Percentiles rank a stretch among this genome's conserved stretches.
phyloP scores from a whole-genome alignment of 2,113 vertebrate species.

The Etheostoma spectabile region DNA sequence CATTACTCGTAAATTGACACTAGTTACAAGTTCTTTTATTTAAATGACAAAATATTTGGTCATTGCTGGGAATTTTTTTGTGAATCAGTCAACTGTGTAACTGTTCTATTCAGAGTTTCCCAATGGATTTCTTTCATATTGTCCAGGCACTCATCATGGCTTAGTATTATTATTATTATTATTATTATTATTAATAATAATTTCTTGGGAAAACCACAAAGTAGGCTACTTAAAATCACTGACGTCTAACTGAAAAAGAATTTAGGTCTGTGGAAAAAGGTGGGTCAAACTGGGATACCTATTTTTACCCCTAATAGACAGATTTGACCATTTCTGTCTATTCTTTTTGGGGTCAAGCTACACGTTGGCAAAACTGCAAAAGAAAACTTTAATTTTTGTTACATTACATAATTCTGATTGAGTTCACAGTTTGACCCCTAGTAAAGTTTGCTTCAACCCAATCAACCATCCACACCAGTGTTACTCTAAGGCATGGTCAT shows the following conservation, averaged over 20 bases:
- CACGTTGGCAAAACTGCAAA: not conserved
- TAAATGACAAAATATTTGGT: conserved; percentile 8
- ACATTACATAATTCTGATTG: not conserved
- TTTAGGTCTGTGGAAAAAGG: not conserved
- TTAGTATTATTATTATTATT: not conserved
- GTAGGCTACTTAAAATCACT: not conserved
- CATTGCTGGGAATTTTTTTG: conserved; percentile 1
- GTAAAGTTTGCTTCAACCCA: not conserved
- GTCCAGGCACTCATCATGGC: not conserved
- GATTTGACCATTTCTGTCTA: not conserved
- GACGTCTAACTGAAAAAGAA: not conserved
- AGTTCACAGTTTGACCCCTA: not conserved
- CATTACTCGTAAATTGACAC: not conserved
- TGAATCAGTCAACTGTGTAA: conserved; percentile 21
- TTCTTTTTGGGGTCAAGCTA: not conserved
- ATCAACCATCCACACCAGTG: not conserved
- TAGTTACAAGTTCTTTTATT: conserved; percentile 3
- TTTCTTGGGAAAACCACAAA: conserved; percentile 3
- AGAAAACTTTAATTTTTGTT: not conserved
- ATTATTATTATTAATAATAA: too few species aligned
- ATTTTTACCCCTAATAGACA: too few species aligned
- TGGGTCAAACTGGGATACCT: not conserved
- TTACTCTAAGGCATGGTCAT: not conserved
- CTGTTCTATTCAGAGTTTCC: conserved; percentile 30
- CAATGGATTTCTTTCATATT: not conserved